Conservation (phyloP, 2,113 vertebrate genomes). For the Meriones unguiculatus region DNA sequence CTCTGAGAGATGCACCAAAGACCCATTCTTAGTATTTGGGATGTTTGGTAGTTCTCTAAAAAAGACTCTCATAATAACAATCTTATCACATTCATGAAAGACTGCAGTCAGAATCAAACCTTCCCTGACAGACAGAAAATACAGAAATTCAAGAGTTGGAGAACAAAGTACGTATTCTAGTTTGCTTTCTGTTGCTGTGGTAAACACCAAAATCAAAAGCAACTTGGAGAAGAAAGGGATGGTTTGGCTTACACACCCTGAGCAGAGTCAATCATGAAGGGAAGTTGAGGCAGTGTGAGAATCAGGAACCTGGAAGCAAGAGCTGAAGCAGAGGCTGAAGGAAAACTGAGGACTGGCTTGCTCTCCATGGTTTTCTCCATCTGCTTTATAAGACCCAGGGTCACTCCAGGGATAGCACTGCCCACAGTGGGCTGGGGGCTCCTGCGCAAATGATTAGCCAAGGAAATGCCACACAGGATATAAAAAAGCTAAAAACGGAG, state of each 20-base stretch:
- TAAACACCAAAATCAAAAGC: not conserved
- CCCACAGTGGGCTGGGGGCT: not conserved
- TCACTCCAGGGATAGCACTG: not conserved
- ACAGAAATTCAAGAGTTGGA: not conserved
- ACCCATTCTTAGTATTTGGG: not conserved
- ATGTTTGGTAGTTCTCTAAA: not conserved
- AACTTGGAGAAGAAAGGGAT: not conserved
- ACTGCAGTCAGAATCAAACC: not conserved
- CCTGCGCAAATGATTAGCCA: not conserved
- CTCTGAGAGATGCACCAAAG: not conserved
- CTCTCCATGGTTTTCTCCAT: not conserved
- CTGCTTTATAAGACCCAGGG: not conserved
- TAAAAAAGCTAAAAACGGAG: not conserved
- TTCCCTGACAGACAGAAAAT: conserved; percentile 6
- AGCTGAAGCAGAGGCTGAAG: not conserved
- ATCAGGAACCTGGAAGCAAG: too few relatives aligned
- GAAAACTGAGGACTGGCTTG: too few relatives aligned
- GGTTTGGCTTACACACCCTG: not conserved
- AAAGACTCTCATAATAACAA: not conserved
- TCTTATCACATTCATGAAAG: not conserved
- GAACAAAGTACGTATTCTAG: not conserved
- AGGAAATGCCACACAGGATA: not conserved
- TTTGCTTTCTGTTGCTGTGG: not conserved
- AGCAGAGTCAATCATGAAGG: not conserved
- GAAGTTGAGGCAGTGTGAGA: not conserved